Conservation (phyloP, 1,140 invertebrate species). For the Drosophila miranda region DNA sequence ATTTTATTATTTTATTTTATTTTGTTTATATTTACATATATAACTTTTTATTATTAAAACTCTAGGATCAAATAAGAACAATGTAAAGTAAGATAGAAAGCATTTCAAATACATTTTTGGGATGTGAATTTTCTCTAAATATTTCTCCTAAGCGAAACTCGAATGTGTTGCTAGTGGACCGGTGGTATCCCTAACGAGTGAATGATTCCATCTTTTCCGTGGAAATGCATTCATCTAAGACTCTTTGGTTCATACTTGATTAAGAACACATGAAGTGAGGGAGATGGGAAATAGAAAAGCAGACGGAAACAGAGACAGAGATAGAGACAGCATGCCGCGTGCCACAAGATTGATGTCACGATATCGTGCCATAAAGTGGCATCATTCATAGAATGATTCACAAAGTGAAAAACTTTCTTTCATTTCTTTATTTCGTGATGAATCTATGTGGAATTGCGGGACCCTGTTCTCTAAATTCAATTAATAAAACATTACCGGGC, state of each 20-base stretch:
- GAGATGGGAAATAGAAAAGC: background rate
- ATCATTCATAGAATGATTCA: slow-evolving; percentile 6
- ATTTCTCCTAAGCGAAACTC: too few species aligned
- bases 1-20: too few species aligned
- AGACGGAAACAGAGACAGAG: slow-evolving; percentile 3
- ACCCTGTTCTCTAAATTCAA: slow-evolving; percentile 35
- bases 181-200: background rate
- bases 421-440: slow-evolving; percentile 6
- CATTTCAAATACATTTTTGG: too few species aligned
- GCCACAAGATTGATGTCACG: slow-evolving; percentile 25
- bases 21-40: too few species aligned
- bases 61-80: too few species aligned
- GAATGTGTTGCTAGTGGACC: too few species aligned
- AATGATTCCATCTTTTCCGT: background rate
- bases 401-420: slow-evolving; percentile 4
- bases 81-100: too few species aligned
- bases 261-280: slow-evolving; percentile 10
- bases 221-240: background rate
- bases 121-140: too few species aligned
- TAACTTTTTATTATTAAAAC: too few species aligned
- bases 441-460: slow-evolving; percentile 23
- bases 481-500: slow-evolving; percentile 59
- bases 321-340: slow-evolving; percentile 7
- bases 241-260: slow-evolving; percentile 3
- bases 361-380: slow-evolving; percentile 14